Conservation (phyloP, 2,888 invertebrate species). For the Ochlodes sylvanus region DNA sequence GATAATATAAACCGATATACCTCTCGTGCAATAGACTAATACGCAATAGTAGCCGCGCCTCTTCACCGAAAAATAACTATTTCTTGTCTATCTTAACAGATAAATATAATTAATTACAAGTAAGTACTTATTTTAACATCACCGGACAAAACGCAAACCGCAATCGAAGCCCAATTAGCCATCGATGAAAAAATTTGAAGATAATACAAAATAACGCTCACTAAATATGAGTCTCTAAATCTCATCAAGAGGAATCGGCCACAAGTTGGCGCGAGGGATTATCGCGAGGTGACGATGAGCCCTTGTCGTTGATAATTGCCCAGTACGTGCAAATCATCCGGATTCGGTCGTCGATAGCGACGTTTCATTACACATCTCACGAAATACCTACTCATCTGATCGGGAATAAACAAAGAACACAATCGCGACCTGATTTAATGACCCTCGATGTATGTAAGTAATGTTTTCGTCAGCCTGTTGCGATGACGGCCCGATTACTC, state of each 20-base stretch:
- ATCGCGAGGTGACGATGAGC: conserved; percentile 27
- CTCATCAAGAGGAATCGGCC: conserved; percentile 13
- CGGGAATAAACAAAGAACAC: conserved; percentile 27
- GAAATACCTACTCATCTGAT: conserved; percentile 31
- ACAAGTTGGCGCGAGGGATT: conserved; percentile 17
- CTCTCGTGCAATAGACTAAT: no score
- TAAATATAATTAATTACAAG: no score
- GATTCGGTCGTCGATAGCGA: conserved; percentile 29
- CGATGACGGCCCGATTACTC: background rate
- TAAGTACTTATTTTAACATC: no score
- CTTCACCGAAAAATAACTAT: no score
- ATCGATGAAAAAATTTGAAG: background rate
- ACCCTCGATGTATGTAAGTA: background rate
- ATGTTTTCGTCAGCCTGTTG: background rate
- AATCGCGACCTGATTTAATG: conserved; percentile 23
- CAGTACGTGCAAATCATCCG: conserved; percentile 34
- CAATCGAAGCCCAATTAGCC: background rate
- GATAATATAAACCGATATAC: no score
- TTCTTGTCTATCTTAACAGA: no score
- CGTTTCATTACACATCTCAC: conserved; percentile 19
- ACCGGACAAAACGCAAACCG: background rate
- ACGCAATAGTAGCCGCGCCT: no score
- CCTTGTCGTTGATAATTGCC: conserved; percentile 31
- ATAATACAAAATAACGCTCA: background rate
- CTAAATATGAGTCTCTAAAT: no score